A percentile compares a stretch with the other conserved stretches of the same genome.
These are phyloP conservation scores for Aphaenogaster ashmeadi DNA, from an alignment of 1,140 invertebrate genomes.

Conservation along the genomic window DNA sequence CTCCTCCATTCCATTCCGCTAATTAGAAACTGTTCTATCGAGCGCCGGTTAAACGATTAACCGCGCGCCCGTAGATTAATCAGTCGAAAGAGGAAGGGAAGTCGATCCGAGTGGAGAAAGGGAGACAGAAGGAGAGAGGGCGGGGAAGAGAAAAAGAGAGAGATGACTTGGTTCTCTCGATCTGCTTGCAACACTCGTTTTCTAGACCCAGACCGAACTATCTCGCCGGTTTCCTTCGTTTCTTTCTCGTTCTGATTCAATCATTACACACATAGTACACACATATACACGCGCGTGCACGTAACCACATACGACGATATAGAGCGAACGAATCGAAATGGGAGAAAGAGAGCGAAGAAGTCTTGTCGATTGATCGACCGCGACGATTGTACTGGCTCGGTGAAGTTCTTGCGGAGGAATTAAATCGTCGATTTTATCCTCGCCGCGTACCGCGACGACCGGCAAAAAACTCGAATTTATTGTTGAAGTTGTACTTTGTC, in stretches of 20 bases:
- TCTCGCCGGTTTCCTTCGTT: constrained; percentile 10
- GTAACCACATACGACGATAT: not conserved
- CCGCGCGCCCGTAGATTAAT: constrained; percentile 80
- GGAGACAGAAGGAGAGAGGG: not conserved
- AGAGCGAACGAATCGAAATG: constrained; percentile 26
- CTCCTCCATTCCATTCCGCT: constrained; percentile 78
- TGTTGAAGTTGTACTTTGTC: constrained; percentile 56
- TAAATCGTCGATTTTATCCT: constrained; percentile 57
- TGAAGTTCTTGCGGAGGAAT: constrained; percentile 54
- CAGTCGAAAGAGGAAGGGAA: constrained; percentile 64
- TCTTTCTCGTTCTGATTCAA: constrained; percentile 39
- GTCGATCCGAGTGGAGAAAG: not conserved
- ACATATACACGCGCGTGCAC: not conserved
- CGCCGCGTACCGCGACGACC: constrained; percentile 44
- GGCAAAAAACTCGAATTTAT: constrained; percentile 59
- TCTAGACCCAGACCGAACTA: constrained; percentile 35
- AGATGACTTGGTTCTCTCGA: not conserved
- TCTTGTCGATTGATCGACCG: constrained; percentile 53
- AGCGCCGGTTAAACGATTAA: constrained; percentile 82
- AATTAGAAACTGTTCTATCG: constrained; percentile 84
- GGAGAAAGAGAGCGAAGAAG: constrained; percentile 33
- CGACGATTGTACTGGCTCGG: constrained; percentile 45
- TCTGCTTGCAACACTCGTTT: constrained; percentile 15
- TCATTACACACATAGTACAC: not conserved
- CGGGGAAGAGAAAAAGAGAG: not conserved